These are phyloP conservation scores for Beroe forskalii DNA, from an alignment of 37 sponge, comb jelly and placozoan genomes.

Conservation along the genomic window DNA sequence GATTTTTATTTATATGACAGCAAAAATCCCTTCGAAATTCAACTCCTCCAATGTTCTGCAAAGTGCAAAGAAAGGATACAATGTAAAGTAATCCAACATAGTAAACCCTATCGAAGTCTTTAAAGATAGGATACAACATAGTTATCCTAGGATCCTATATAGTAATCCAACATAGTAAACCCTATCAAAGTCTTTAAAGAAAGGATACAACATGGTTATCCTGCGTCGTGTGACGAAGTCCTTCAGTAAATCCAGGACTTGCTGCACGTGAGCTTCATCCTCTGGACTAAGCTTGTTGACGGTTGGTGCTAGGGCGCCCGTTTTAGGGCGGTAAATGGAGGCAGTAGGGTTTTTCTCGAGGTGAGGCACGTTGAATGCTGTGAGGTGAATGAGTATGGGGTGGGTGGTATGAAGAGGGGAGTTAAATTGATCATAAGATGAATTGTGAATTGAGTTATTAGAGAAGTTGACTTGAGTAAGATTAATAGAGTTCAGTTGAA, in stretches of 20 bases:
- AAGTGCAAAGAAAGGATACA: too few species aligned
- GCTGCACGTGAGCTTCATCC: conserved; percentile 71
- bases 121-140: conserved; percentile 79
- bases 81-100: too few species aligned
- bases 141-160: conserved; percentile 68
- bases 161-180: conserved; percentile 67
- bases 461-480: conserved; percentile 69
- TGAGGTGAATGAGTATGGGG: background rate
- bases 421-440: too few species aligned
- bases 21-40: too few species aligned
- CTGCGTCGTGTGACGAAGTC: conserved; percentile 70
- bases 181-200: conserved; percentile 86
- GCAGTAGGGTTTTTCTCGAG: conserved; percentile 83
- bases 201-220: conserved; percentile 75
- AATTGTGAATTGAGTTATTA: background rate
- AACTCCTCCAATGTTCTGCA: too few species aligned
- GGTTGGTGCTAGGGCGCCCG: conserved; percentile 76
- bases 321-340: conserved; percentile 72
- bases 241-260: conserved; percentile 70
- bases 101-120: conserved; percentile 77
- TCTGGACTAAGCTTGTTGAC: conserved; percentile 68
- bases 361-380: conserved; percentile 79
- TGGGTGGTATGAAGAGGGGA: background rate
- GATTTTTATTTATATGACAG: too few species aligned
- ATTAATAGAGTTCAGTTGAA: conserved; percentile 79